Conservation (phyloP, 37 sponge, comb jelly and placozoan genomes). For the Eunapius fragilis region DNA sequence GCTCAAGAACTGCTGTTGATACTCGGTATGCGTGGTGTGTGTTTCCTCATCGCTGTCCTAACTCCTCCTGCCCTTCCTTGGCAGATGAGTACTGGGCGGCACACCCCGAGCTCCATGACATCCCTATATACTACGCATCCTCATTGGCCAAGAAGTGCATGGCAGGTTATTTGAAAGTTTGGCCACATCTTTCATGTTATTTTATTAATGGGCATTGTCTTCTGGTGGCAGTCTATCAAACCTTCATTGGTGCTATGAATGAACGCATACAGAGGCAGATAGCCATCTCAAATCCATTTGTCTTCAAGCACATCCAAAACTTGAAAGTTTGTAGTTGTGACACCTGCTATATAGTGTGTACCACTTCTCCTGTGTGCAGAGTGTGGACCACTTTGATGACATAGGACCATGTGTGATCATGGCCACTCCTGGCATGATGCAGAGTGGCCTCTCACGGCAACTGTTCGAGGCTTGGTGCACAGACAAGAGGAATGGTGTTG, state of each 20-base stretch:
- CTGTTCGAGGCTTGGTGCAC: slow-evolving; percentile 99
- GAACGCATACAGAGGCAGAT: slow-evolving; percentile 90
- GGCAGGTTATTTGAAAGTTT: slow-evolving; percentile 71
- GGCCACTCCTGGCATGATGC: slow-evolving; percentile 99
- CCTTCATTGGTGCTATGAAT: slow-evolving; percentile 98
- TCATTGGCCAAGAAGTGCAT: slow-evolving; percentile 99
- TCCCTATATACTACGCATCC: slow-evolving; percentile 99
- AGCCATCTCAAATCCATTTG: slow-evolving; percentile 91
- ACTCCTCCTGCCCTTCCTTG: not conserved
- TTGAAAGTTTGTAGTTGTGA: slow-evolving; percentile 67
- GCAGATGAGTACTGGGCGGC: slow-evolving; percentile 95
- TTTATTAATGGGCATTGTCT: not conserved
- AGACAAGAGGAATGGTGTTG: slow-evolving; percentile 92
- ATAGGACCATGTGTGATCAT: slow-evolving; percentile 98
- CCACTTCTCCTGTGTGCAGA: too few relatives aligned
- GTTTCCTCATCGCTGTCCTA: not conserved
- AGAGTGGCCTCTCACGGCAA: slow-evolving; percentile 96
- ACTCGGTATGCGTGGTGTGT: slow-evolving; percentile 47
- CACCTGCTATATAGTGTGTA: not conserved
- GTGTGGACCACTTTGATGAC: slow-evolving; percentile 94
- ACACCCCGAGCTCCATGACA: slow-evolving; percentile 98
- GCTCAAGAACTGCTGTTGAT: slow-evolving; percentile 97
- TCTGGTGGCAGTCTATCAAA: slow-evolving; percentile 86
- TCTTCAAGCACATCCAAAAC: slow-evolving; percentile 96
- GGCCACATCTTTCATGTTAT: not conserved